These are phyloP conservation scores for Macrosiphum euphorbiae DNA, from an alignment of 2,888 invertebrate genomes.

Conservation along the genomic window DNA sequence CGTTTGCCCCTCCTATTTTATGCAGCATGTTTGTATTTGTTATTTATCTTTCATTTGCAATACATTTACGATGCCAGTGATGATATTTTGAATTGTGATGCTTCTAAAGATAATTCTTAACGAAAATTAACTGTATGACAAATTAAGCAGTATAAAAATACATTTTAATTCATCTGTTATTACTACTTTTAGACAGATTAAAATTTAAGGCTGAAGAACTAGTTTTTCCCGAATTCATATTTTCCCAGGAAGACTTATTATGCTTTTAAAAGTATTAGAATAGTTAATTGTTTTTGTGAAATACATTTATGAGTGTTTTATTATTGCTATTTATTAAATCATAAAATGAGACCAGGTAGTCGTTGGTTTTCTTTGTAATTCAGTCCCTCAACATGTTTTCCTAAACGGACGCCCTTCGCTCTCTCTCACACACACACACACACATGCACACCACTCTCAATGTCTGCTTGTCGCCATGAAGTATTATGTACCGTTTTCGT, in stretches of 20 bases:
- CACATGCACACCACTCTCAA: not conserved
- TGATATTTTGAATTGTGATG: not conserved
- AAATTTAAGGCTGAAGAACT: not conserved
- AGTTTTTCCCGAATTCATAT: not conserved
- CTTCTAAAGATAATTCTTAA: not conserved
- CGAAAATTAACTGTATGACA: not conserved
- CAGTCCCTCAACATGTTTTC: not conserved
- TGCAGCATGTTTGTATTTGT: not conserved
- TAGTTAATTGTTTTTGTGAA: not conserved
- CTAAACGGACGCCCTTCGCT: not conserved
- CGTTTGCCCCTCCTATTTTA: not conserved
- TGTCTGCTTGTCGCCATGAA: not conserved
- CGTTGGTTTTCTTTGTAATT: not conserved
- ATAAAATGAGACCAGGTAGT: not conserved
- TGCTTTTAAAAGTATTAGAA: not conserved
- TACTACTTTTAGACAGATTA: not conserved
- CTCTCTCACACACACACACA: not conserved
- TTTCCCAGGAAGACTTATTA: not conserved
- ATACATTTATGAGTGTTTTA: not conserved
- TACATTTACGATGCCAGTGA: not conserved
- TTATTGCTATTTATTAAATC: not conserved
- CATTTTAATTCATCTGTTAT: no score
- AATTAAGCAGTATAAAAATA: no score
- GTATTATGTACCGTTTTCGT: constrained; percentile 16
- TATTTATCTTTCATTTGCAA: not conserved